These are phyloP conservation scores for Arctia plantaginis DNA, from an alignment of 2,888 invertebrate genomes.

Conservation along the genomic window DNA sequence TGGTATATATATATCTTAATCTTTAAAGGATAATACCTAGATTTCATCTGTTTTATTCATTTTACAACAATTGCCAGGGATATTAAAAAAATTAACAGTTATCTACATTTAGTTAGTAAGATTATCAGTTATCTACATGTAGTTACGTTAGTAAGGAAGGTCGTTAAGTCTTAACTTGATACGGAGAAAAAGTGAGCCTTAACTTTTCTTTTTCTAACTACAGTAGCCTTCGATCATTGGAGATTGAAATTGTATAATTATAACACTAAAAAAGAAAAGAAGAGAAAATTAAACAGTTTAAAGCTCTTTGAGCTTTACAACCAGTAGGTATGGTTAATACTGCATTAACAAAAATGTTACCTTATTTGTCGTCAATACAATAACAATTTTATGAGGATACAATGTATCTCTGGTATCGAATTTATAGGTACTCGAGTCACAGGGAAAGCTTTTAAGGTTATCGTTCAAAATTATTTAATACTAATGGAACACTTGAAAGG, in stretches of 20 bases:
- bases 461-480: constrained; percentile 79
- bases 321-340: constrained; percentile 9
- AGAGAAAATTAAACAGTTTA: constrained; percentile 7
- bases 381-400: constrained; percentile 55
- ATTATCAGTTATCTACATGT: not conserved
- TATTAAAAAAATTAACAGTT: no score
- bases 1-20: not conserved
- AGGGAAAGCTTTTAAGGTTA: constrained; percentile 81
- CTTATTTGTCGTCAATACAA: constrained; percentile 33
- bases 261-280: not conserved
- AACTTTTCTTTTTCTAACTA: constrained; percentile 43
- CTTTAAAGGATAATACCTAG: not conserved
- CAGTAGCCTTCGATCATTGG: not conserved
- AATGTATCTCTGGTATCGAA: constrained; percentile 63
- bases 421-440: constrained; percentile 72
- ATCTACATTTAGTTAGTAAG: no score
- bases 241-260: not conserved
- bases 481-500: constrained; percentile 75
- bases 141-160: not conserved
- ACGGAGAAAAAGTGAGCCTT: constrained; percentile 36
- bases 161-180: not conserved
- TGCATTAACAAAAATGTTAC: constrained; percentile 20
- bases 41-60: not conserved
- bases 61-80: not conserved
- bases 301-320: constrained; percentile 6